phyloP scores from a whole-genome alignment of 2,888 invertebrate genomes.

The Diploptera punctata region DNA sequence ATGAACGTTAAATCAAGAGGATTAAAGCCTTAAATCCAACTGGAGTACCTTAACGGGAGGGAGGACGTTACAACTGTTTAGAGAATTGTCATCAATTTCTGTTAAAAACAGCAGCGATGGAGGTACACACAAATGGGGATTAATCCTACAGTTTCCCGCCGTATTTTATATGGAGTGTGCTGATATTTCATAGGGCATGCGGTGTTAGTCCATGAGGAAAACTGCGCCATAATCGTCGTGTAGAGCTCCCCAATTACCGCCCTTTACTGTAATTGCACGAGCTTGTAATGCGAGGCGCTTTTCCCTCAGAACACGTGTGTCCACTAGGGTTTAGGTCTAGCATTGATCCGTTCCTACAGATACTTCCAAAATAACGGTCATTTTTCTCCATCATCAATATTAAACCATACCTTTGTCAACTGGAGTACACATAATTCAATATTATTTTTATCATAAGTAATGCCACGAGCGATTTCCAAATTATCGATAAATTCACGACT shows the following conservation, averaged over 20 bases:
- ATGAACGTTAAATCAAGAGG: too few relatives aligned
- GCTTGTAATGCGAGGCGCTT: not conserved
- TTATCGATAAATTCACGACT: too few relatives aligned
- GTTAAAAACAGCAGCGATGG: not conserved
- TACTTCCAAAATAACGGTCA: too few relatives aligned
- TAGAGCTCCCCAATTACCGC: not conserved
- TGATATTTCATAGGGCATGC: not conserved
- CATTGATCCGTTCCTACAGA: too few relatives aligned
- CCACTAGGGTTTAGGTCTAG: too few relatives aligned
- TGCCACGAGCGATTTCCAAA: too few relatives aligned
- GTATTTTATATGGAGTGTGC: not conserved
- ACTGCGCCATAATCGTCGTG: not conserved
- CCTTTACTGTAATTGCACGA: slow-evolving; percentile 4
- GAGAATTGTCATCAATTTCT: not conserved
- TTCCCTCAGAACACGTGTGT: too few relatives aligned
- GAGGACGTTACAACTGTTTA: not conserved
- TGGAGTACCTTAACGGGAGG: not conserved
- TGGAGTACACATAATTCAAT: too few relatives aligned
- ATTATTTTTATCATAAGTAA: too few relatives aligned
- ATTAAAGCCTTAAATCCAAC: not conserved
- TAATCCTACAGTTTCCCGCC: not conserved
- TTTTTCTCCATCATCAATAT: too few relatives aligned
- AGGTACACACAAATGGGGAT: not conserved
- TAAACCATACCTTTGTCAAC: too few relatives aligned
- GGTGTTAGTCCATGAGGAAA: not conserved